These are phyloP conservation scores for Myotis findleyi DNA, from an alignment of 2,797 vertebrate genomes.

Conservation along the genomic window DNA sequence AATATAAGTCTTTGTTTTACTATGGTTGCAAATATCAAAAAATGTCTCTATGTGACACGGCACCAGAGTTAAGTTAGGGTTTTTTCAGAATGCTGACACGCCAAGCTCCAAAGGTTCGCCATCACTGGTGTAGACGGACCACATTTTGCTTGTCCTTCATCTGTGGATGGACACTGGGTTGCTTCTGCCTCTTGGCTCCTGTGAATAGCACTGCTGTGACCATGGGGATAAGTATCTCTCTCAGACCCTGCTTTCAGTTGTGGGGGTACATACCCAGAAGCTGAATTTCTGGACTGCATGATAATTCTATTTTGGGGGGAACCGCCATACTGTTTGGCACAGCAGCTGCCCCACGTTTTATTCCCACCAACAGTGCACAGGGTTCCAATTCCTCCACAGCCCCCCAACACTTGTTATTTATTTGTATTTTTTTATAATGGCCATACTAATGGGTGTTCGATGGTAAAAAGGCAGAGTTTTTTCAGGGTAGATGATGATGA, in stretches of 20 bases:
- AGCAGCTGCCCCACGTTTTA: fast-evolving
- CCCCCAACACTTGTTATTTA: background rate
- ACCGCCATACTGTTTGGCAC: fast-evolving
- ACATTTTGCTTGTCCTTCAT: background rate
- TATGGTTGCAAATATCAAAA: too few species aligned
- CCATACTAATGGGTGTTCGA: fast-evolving
- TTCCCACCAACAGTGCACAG: background rate
- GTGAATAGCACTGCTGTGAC: background rate
- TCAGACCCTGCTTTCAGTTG: background rate
- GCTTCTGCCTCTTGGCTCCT: background rate
- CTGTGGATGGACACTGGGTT: background rate
- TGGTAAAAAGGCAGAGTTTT: background rate
- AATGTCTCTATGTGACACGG: too few species aligned
- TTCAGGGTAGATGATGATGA: too few species aligned
- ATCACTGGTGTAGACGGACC: background rate
- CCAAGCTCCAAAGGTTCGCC: too few species aligned
- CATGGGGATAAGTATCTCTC: background rate
- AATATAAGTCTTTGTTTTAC: too few species aligned
- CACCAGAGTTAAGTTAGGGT: too few species aligned
- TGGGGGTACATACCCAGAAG: background rate
- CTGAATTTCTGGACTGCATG: fast-evolving
- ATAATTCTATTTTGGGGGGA: background rate
- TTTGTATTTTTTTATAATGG: background rate
- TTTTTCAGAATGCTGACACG: too few species aligned
- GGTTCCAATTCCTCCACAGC: background rate